Conservation (phyloP, 2,888 invertebrate genomes). For the Nomada fucata region DNA sequence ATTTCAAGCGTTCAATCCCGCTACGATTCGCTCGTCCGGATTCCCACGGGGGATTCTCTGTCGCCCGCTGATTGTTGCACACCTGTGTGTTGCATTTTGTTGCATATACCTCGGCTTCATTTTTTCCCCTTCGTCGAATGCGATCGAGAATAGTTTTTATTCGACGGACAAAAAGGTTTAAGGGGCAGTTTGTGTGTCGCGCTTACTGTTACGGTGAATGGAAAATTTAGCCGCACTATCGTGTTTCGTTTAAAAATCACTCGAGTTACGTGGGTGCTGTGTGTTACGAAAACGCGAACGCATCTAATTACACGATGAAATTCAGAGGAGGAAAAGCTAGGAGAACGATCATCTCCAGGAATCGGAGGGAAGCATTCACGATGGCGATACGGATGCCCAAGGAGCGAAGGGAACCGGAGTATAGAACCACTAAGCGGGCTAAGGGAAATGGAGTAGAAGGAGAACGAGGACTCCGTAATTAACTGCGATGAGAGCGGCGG, state of each 20-base stretch:
- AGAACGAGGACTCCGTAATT: conserved; percentile 79
- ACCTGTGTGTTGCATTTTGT: background rate
- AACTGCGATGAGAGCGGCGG: conserved; percentile 79
- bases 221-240: too few relatives aligned
- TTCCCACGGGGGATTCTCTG: conserved; percentile 77
- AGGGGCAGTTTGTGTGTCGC: too few relatives aligned
- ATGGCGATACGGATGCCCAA: conserved; percentile 54
- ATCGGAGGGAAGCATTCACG: conserved; percentile 17
- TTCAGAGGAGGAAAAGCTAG: background rate
- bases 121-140: background rate
- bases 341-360: conserved; percentile 12
- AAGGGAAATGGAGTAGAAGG: conserved; percentile 62
- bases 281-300: too few relatives aligned
- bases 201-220: too few relatives aligned
- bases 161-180: background rate
- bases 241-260: too few relatives aligned
- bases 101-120: background rate
- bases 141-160: background rate
- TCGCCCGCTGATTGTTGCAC: conserved; percentile 76
- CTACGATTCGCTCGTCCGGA: conserved; percentile 83
- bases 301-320: background rate
- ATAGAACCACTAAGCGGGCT: conserved; percentile 9
- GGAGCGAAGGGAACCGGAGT: conserved; percentile 35
- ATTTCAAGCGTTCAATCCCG: conserved; percentile 84
- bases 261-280: too few relatives aligned